These are phyloP conservation scores for Podilymbus podiceps DNA, from an alignment of 2,113 vertebrate genomes.

Conservation along the genomic window DNA sequence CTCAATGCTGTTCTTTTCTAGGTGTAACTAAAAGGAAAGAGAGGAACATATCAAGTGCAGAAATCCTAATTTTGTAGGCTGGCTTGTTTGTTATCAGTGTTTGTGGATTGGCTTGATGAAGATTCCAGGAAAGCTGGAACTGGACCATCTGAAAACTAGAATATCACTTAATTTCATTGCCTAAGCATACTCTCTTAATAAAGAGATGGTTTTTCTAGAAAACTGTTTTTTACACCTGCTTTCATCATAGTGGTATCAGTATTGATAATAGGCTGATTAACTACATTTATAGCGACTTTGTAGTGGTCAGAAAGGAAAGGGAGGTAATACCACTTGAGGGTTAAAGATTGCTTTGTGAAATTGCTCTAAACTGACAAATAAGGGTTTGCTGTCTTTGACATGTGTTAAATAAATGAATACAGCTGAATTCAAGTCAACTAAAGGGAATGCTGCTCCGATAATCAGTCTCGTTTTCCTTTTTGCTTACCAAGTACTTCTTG, in stretches of 20 bases:
- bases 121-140: not conserved
- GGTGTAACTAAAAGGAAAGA: not conserved
- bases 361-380: conserved; percentile 7
- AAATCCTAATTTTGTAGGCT: not conserved
- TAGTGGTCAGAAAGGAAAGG: not conserved
- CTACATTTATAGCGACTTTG: not conserved
- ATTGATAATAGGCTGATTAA: not conserved
- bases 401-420: conserved; percentile 31
- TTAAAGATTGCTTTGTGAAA: conserved; percentile 6
- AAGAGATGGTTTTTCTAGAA: not conserved
- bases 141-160: not conserved
- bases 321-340: not conserved
- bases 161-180: not conserved
- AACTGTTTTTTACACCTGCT: not conserved
- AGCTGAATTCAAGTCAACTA: conserved; percentile 13
- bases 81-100: not conserved
- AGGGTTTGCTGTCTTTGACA: not conserved
- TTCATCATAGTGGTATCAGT: not conserved
- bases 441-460: not conserved
- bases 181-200: not conserved
- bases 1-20: not conserved
- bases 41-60: not conserved
- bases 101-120: not conserved
- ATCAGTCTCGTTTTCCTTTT: not conserved
- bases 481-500: conserved; percentile 1